Conservation (phyloP, 2,113 vertebrate genomes). For the Capricornis sumatraensis region DNA sequence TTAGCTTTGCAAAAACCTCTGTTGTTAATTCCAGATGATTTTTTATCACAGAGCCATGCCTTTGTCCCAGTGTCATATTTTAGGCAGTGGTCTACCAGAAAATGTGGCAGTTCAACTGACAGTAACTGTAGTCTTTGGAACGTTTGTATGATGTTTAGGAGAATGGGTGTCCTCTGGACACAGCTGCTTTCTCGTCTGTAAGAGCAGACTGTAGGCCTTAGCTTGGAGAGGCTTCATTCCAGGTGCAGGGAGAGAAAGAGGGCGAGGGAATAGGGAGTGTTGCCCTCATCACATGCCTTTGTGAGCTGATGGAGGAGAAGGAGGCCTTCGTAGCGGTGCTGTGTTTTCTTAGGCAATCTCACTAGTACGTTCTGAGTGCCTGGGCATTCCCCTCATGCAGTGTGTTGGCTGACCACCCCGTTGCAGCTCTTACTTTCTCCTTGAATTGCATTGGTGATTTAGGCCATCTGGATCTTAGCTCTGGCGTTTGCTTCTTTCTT, state of each 20-base stretch:
- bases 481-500: background rate
- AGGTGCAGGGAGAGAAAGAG: background rate
- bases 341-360: background rate
- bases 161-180: background rate
- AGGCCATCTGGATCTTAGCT: background rate
- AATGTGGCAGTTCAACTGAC: background rate
- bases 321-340: background rate
- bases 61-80: background rate
- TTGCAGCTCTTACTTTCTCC: background rate
- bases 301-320: background rate
- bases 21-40: background rate
- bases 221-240: background rate
- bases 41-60: background rate
- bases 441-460: background rate
- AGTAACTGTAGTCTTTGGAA: background rate
- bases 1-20: background rate
- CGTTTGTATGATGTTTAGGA: background rate
- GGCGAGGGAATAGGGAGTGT: background rate
- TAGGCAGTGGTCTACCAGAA: background rate
- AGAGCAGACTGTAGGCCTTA: background rate
- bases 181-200: background rate
- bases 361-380: background rate
- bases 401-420: background rate
- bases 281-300: background rate
- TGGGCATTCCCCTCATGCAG: background rate